Conservation (phyloP, 2,888 invertebrate species). For the Lepidochitona cinerea region DNA sequence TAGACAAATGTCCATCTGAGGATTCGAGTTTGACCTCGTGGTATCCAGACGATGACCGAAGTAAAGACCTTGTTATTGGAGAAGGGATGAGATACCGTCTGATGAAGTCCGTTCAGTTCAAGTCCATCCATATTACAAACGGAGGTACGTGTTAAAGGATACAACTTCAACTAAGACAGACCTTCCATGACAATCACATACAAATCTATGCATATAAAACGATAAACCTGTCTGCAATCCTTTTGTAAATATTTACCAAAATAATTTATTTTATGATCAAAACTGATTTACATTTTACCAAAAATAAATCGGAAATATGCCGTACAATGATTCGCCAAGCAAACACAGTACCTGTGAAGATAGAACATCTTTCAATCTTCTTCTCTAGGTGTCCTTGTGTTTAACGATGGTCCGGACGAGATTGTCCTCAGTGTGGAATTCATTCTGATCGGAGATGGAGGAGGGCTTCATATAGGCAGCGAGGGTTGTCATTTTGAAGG, state of each 20-base stretch:
- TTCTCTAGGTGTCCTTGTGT: slow-evolving; percentile 20
- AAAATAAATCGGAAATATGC: background rate
- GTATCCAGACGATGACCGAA: background rate
- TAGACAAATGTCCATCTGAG: background rate
- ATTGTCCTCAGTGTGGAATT: slow-evolving; percentile 14
- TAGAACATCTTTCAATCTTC: background rate
- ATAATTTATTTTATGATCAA: background rate
- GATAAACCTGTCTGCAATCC: background rate
- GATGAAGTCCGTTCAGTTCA: background rate
- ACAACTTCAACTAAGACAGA: background rate
- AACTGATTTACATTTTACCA: background rate
- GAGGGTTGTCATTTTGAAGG: slow-evolving; percentile 33
- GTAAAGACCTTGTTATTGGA: background rate
- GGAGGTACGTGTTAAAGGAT: background rate
- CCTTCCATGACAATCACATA: background rate
- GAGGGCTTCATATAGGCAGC: slow-evolving; percentile 40
- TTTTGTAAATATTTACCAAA: background rate
- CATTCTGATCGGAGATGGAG: slow-evolving; percentile 24
- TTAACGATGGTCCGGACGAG: slow-evolving; percentile 14
- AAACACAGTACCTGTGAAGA: too few species aligned
- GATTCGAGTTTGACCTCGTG: background rate
- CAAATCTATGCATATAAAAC: background rate
- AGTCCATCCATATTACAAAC: background rate
- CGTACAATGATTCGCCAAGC: background rate
- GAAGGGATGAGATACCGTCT: background rate